phyloP scores from a whole-genome alignment of 1,140 invertebrate genomes.

The Brachionus rotundiformis region DNA sequence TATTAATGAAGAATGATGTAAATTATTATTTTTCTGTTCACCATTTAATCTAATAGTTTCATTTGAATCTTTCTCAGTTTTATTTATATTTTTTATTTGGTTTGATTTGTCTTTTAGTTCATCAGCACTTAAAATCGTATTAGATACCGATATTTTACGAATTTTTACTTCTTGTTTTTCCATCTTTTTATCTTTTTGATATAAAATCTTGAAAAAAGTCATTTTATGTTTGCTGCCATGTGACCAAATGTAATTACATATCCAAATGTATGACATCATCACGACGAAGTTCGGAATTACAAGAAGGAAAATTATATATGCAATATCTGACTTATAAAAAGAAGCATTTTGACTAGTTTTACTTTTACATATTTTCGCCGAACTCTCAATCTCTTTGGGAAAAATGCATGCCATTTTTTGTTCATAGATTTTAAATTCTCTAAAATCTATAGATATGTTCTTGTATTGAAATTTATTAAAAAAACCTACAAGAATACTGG shows the following conservation, averaged over 20 bases:
- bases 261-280: background rate
- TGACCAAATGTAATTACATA: constrained; percentile 49
- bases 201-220: background rate
- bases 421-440: background rate
- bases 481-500: background rate
- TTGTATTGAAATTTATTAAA: constrained; percentile 23
- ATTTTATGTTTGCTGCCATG: background rate
- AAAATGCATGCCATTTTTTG: constrained; percentile 29
- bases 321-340: background rate
- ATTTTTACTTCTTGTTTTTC: background rate
- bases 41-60: background rate
- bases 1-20: constrained; percentile 28
- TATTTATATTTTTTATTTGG: no score
- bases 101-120: no score
- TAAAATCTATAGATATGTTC: background rate
- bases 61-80: background rate
- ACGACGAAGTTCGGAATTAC: constrained; percentile 36
- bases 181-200: background rate
- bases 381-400: background rate
- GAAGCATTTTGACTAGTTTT: background rate
- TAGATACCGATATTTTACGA: no score
- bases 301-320: constrained; percentile 33
- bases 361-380: background rate
- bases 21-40: constrained; percentile 1
- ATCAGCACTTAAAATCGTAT: no score